Evolutionary conservation across 2,888 invertebrate genomes (phyloP).

Genomic region (Actias luna): DNA sequence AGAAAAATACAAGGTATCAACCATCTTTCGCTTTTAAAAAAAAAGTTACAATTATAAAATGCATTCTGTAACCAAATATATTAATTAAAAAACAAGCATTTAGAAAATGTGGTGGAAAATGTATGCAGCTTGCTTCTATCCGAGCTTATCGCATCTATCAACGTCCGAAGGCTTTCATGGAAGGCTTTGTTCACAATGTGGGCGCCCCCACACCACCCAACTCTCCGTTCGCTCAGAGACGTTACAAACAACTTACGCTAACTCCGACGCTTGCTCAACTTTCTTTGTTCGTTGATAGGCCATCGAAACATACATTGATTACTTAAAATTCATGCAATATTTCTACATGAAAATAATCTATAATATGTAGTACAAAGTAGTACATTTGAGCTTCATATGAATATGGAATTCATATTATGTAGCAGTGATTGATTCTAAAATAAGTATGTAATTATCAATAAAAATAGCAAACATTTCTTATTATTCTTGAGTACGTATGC

Average conservation of each 20-base stretch:
- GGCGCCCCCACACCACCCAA: constrained; percentile 41
- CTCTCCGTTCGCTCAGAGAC: constrained; percentile 38
- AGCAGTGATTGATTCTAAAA: no score
- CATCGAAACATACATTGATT: constrained; percentile 50
- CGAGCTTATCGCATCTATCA: constrained; percentile 73
- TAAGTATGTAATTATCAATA: no score
- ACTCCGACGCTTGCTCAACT: constrained; percentile 64
- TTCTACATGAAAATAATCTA: neutral
- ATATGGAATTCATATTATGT: no score
- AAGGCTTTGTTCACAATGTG: constrained; percentile 73
- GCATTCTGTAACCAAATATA: neutral
- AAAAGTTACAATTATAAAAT: neutral
- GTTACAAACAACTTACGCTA: constrained; percentile 71
- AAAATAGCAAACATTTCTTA: no score
- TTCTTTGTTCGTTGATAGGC: constrained; percentile 67
- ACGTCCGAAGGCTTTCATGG: constrained; percentile 72
- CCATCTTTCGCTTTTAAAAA: no score
- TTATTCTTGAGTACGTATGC: no score
- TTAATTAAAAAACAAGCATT: constrained; percentile 41
- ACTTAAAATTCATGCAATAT: constrained; percentile 6
- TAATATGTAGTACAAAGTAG: neutral
- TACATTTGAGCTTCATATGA: no score
- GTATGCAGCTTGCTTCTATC: constrained; percentile 80
- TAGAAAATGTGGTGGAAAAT: constrained; percentile 72
- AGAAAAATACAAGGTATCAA: no score